A percentile compares a stretch with the other conserved stretches of the same genome.
phyloP scores from a whole-genome alignment of 2,113 vertebrate species.

The Dissostichus mawsoni region DNA sequence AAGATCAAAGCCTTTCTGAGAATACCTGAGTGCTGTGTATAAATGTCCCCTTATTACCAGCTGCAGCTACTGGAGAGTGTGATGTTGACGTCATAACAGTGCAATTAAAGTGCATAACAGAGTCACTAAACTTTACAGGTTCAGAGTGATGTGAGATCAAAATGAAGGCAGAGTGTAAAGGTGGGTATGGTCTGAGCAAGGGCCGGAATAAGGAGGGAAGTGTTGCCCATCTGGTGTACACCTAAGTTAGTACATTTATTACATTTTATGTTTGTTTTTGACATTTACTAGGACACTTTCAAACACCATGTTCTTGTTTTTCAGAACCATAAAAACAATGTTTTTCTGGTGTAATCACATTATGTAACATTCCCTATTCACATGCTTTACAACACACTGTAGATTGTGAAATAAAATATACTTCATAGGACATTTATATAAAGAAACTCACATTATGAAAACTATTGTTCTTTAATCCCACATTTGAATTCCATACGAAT shows the following conservation, averaged over 20 bases:
- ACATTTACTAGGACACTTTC: no score
- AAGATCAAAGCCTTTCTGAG: constrained; percentile 17
- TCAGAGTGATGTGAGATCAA: no score
- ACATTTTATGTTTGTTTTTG: no score
- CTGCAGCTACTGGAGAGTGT: no score
- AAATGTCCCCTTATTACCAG: background rate
- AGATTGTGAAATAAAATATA: background rate
- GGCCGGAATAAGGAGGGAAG: no score
- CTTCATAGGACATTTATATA: background rate
- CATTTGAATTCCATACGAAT: background rate
- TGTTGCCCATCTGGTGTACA: no score
- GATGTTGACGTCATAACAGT: no score
- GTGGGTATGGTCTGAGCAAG: no score
- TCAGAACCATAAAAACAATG: background rate
- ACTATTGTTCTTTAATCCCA: background rate
- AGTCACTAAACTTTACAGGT: no score
- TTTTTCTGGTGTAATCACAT: background rate
- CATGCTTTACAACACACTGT: background rate
- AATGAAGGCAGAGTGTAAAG: no score
- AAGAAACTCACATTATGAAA: background rate
- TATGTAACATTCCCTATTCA: background rate
- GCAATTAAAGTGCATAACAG: no score
- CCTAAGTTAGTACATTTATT: no score
- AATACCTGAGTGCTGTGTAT: background rate
- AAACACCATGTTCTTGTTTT: background rate